Conservation (phyloP, 2,113 vertebrate species). For the Athene noctua region DNA sequence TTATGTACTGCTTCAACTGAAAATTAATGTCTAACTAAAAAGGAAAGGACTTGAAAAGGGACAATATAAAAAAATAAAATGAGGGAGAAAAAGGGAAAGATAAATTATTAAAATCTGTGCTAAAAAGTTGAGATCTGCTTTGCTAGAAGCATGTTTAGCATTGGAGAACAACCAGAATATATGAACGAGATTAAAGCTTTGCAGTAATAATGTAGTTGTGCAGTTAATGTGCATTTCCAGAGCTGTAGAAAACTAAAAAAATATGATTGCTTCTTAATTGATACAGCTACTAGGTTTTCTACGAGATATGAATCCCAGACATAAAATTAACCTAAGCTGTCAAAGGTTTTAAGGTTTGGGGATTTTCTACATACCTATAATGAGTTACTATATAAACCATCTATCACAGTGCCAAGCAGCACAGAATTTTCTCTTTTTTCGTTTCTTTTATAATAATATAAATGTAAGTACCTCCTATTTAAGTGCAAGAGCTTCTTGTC, state of each 20-base stretch:
- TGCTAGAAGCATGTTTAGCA: neutral
- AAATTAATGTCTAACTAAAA: neutral
- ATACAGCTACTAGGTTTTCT: neutral
- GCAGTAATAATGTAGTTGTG: neutral
- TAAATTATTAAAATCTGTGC: neutral
- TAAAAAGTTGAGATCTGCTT: slow-evolving; percentile 21
- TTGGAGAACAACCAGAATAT: neutral
- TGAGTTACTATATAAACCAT: neutral
- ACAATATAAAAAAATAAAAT: neutral
- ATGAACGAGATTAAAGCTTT: neutral
- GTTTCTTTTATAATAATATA: neutral
- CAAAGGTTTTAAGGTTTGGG: neutral
- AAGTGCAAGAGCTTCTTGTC: neutral
- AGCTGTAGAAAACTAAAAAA: neutral
- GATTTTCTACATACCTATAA: neutral
- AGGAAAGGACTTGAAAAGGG: neutral
- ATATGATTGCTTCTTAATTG: neutral
- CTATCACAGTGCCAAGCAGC: neutral
- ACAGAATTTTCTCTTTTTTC: neutral
- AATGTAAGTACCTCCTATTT: neutral
- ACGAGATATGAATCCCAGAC: neutral
- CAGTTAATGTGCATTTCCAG: neutral
- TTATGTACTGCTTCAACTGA: neutral
- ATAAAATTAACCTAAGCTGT: neutral
- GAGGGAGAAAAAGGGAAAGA: neutral